These are phyloP conservation scores for Acheta domesticus DNA, from an alignment of 2,888 invertebrate species.

Conservation along the genomic window DNA sequence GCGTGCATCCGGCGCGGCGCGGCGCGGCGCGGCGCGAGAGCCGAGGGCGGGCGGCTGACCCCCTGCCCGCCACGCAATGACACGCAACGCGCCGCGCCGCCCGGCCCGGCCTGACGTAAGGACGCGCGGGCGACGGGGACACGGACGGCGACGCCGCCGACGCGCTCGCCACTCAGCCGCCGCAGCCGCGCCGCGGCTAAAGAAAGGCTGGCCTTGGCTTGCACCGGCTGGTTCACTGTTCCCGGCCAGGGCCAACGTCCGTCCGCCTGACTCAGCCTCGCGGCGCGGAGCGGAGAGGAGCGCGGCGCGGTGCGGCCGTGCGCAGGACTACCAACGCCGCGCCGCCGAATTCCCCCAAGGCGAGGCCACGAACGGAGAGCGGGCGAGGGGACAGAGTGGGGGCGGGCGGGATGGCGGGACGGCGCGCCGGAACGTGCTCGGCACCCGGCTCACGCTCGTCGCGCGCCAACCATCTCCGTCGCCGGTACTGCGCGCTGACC, in stretches of 20 bases:
- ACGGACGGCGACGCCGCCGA: background rate
- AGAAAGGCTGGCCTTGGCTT: slow-evolving; percentile 36
- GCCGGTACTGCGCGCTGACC: slow-evolving; percentile 18
- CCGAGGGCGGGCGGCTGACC: too few relatives aligned
- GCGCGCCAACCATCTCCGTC: background rate
- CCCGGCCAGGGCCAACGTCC: slow-evolving; percentile 36
- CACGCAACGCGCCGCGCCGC: too few relatives aligned
- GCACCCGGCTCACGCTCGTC: slow-evolving; percentile 12
- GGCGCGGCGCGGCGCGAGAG: too few relatives aligned
- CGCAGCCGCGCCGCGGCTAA: background rate
- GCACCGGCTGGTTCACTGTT: slow-evolving; percentile 36
- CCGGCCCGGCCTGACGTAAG: background rate
- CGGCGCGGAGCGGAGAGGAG: background rate
- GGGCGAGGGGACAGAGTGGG: too few relatives aligned
- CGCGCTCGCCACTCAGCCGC: background rate
- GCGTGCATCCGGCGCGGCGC: too few relatives aligned
- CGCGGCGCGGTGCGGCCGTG: background rate
- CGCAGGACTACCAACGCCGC: background rate
- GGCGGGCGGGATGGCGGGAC: background rate
- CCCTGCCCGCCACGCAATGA: too few relatives aligned
- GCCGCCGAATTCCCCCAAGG: too few relatives aligned
- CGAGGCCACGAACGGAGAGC: too few relatives aligned
- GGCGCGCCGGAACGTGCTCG: background rate
- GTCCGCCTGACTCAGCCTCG: slow-evolving; percentile 23
- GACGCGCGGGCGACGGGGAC: background rate